phyloP scores from a whole-genome alignment of 2,113 vertebrate genomes.

The Bothrops jararaca region DNA sequence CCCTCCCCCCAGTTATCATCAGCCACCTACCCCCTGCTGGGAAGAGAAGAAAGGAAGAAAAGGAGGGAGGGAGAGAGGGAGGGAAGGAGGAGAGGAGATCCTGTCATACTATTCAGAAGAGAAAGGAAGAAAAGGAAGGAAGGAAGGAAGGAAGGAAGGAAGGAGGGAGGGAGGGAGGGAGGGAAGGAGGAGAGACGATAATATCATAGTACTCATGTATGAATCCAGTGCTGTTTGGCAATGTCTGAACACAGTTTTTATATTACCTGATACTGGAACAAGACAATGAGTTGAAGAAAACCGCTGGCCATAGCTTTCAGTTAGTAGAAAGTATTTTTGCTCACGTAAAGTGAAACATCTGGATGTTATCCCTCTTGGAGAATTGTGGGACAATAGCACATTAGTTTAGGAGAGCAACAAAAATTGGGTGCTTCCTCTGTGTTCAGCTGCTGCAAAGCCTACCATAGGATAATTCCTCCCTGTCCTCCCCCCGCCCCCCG shows the following conservation, averaged over 20 bases:
- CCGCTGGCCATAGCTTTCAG: not conserved
- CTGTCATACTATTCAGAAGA: too few relatives aligned
- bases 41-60: not conserved
- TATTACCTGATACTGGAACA: not conserved
- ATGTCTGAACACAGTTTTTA: not conserved
- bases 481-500: accelerated
- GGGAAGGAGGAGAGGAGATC: too few relatives aligned
- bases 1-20: not conserved
- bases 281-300: not conserved
- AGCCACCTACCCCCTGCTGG: not conserved
- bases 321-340: not conserved
- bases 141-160: too few relatives aligned
- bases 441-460: not conserved
- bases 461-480: accelerated
- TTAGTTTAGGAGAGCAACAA: not conserved
- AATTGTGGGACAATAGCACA: not conserved
- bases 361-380: not conserved
- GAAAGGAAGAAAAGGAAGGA: too few relatives aligned
- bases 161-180: not conserved
- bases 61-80: too few relatives aligned
- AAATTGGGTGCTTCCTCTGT: not conserved
- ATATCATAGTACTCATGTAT: not conserved
- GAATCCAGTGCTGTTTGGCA: not conserved
- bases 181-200: not conserved
- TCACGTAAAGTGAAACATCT: not conserved